These are phyloP conservation scores for Chalcis sispes DNA, from an alignment of 2,888 invertebrate species.

Conservation along the genomic window DNA sequence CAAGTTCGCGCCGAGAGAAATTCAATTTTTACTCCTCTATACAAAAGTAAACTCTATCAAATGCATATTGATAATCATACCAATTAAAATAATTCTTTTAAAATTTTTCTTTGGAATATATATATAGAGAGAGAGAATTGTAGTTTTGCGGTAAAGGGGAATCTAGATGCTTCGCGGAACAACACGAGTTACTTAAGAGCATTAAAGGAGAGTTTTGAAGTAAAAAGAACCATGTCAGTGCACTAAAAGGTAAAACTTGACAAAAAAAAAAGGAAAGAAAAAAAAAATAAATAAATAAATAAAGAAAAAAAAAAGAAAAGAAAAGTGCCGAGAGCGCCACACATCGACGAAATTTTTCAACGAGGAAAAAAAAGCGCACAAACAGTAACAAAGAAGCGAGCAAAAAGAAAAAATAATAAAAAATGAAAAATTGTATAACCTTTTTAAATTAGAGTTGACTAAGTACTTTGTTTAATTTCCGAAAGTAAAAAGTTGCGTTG, in stretches of 20 bases:
- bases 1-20: no score
- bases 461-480: constrained; percentile 48
- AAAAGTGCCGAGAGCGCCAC: not conserved
- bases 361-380: constrained; percentile 2
- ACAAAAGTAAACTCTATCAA: no score
- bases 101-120: constrained; percentile 13
- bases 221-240: constrained; percentile 49
- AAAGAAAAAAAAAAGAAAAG: constrained; percentile 20
- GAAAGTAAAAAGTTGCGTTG: constrained; percentile 42
- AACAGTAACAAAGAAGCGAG: no score
- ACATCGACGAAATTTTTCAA: constrained; percentile 35
- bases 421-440: constrained; percentile 40
- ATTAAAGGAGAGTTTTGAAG: constrained; percentile 50
- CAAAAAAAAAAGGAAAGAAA: constrained; percentile 11
- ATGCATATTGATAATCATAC: no score
- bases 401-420: constrained; percentile 32
- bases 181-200: constrained; percentile 51
- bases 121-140: constrained; percentile 29
- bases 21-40: no score
- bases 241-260: constrained; percentile 45
- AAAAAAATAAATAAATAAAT: no score
- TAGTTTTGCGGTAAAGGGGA: constrained; percentile 29
- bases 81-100: constrained; percentile 28
- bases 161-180: constrained; percentile 43
- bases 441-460: constrained; percentile 47